Conservation (phyloP, 2,113 vertebrate species). For the Psammodynastes pulverulentus region DNA sequence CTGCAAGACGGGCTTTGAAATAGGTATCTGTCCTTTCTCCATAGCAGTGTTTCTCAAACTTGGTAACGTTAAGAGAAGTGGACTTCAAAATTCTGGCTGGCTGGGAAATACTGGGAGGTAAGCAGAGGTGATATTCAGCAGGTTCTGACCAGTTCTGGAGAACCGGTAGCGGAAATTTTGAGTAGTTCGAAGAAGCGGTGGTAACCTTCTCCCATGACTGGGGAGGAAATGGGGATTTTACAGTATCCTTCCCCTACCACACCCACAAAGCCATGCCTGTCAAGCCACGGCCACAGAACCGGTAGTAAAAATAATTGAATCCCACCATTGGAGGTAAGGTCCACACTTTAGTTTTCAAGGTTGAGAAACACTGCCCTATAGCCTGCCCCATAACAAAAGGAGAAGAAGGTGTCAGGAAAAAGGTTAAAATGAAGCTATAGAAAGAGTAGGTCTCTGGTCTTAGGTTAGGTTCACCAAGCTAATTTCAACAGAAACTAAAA, state of each 20-base stretch:
- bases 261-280: too few species aligned
- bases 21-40: background rate
- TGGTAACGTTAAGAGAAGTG: background rate
- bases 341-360: background rate
- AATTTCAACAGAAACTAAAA: background rate
- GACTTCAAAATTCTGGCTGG: background rate
- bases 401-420: background rate
- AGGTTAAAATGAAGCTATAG: background rate
- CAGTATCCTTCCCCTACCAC: too few species aligned
- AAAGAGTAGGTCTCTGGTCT: background rate
- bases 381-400: background rate
- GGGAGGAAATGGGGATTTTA: too few species aligned
- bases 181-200: too few species aligned
- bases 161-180: too few species aligned
- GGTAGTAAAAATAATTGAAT: too few species aligned
- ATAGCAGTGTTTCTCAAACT: background rate
- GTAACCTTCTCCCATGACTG: too few species aligned
- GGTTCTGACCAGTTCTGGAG: too few species aligned
- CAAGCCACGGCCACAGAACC: too few species aligned
- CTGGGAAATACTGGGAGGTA: background rate
- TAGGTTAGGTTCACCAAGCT: background rate
- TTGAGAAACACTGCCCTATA: background rate
- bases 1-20: background rate
- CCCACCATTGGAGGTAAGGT: too few species aligned
- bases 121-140: too few species aligned